phyloP scores from a whole-genome alignment of 2,888 invertebrate species.

The Dilophus febrilis region DNA sequence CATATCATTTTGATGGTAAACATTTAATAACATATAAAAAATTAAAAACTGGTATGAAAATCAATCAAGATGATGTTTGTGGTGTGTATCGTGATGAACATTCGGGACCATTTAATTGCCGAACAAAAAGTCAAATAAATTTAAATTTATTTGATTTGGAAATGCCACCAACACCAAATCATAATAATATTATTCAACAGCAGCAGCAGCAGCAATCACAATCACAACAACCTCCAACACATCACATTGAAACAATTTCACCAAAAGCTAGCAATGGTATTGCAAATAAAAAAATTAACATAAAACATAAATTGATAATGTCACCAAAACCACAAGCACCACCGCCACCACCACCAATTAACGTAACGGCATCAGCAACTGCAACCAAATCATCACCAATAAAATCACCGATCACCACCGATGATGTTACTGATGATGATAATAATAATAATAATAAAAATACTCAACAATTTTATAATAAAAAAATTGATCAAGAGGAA shows the following conservation, averaged over 20 bases:
- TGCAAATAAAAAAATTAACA: neutral
- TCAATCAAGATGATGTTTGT: conserved; percentile 41
- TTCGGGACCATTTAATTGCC: conserved; percentile 72
- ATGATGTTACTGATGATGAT: neutral
- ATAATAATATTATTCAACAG: too few relatives aligned
- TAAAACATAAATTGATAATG: neutral
- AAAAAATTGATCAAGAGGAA: too few relatives aligned
- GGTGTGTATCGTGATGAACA: conserved; percentile 57
- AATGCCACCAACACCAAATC: neutral
- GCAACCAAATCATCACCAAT: neutral
- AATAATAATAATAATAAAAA: too few relatives aligned
- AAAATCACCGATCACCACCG: neutral
- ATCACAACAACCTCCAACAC: neutral
- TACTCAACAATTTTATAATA: too few relatives aligned
- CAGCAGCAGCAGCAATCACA: too few relatives aligned
- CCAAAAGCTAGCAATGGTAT: neutral
- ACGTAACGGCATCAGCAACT: neutral
- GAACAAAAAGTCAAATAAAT: conserved; percentile 66
- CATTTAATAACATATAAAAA: conserved; percentile 36
- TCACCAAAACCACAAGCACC: neutral
- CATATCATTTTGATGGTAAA: conserved; percentile 26
- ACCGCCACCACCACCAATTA: neutral
- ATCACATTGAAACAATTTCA: neutral
- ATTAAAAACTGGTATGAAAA: conserved; percentile 36
- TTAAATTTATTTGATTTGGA: conserved; percentile 33